These are phyloP conservation scores for Buphagus erythrorhynchus DNA, from an alignment of 2,797 vertebrate genomes.

Conservation along the genomic window DNA sequence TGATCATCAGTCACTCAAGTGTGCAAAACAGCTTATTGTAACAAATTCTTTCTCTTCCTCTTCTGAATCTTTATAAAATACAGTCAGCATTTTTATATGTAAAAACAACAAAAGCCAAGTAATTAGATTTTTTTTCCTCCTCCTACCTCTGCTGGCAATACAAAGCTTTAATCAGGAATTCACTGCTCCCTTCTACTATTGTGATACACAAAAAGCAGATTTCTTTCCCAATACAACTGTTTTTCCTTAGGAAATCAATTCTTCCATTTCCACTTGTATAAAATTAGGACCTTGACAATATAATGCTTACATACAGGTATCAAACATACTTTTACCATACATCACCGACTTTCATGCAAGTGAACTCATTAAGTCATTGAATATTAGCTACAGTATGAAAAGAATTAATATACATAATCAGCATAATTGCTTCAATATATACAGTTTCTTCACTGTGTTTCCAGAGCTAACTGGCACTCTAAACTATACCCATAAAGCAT, in stretches of 20 bases:
- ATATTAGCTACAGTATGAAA: not conserved
- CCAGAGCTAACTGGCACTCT: not conserved
- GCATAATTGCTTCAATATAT: not conserved
- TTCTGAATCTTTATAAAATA: not conserved
- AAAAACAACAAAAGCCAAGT: not conserved
- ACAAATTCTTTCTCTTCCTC: not conserved
- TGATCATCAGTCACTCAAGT: not conserved
- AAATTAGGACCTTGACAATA: not conserved
- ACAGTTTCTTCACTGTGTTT: not conserved
- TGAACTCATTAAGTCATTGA: not conserved
- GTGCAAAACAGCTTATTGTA: not conserved
- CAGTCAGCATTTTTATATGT: not conserved
- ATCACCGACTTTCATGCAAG: not conserved
- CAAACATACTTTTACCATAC: not conserved
- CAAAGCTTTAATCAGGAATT: not conserved
- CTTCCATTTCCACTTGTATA: not conserved
- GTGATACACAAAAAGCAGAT: not conserved
- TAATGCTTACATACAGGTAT: not conserved
- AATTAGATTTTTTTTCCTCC: not conserved
- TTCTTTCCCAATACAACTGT: not conserved
- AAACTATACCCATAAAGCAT: not conserved
- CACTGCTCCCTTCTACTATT: not conserved
- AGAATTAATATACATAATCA: not conserved
- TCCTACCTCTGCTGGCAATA: not conserved
- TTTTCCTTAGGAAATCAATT: not conserved